Base-by-base conservation (phyloP, 2,888 invertebrate genomes). In the Archips crataeganus region DNA sequence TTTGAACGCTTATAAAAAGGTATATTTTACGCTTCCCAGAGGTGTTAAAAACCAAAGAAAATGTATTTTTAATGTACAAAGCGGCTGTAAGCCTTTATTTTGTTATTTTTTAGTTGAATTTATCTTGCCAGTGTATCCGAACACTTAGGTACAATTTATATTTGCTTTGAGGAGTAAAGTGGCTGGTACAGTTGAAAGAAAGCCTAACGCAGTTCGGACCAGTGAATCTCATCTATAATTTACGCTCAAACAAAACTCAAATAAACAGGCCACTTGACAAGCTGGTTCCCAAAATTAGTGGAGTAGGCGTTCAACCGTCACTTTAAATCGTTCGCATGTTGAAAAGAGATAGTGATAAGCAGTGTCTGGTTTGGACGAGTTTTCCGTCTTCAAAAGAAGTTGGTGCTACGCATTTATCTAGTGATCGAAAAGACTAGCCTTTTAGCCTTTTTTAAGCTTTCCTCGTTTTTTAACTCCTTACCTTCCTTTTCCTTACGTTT, bases 21-120 rank as follows among this genome's bases (percentile, higher is more conserved):
- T 84, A 86, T 87, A 87, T 85, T 85, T 85, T 87, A 90, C 90
- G 93, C 93, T 92, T 92, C 88, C 80, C 85, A 90, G 89, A 90
- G 88, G 90, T 86, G 89, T 88, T 85, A 80, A 81, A 15, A 88
- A 89, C 92, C 93, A 93, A 93, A 93, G 92, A 91, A 80, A 81
- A 84, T 85, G 84, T 82, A 83, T 82, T 81, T 81, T 80, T 79
- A 82, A 81, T 87, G 90, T 90, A 90, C 89, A 89, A 87, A 88
- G 80, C 82, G 90, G 90, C 90, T 91, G 80, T 81, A 85, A 90
- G 90, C 90, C 90, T 78, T 78, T 69, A 75, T 72, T 73, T 76
- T 74, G 68, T 76, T 74, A 69, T 69, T 79, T 82, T 81, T 82
- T 86, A 85, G 84, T 86, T 82, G 81, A 57, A 81, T 85, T 85